Evolutionary conservation across 2,113 vertebrate species (phyloP).

Genomic region (Chinchilla lanigera): DNA sequence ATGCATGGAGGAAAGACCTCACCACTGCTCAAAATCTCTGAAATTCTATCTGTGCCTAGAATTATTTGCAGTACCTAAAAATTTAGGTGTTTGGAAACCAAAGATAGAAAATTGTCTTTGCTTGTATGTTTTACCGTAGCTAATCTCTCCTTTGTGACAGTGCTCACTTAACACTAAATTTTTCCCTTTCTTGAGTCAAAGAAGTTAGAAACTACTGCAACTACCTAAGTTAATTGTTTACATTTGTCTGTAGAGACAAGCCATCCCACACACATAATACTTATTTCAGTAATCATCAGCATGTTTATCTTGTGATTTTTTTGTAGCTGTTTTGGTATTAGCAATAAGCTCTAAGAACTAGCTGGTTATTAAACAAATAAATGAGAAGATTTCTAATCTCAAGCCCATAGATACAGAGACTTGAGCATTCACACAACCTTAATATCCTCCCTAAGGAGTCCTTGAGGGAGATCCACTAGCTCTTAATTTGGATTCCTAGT

Average conservation of each 20-base stretch:
- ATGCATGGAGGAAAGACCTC: neutral
- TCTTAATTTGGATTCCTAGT: constrained; percentile 34
- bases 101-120: constrained; percentile 31
- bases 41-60: neutral
- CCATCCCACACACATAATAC: neutral
- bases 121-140: constrained; percentile 16
- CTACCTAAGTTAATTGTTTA: constrained; percentile 52
- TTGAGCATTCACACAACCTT: constrained; percentile 58
- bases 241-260: constrained; percentile 29
- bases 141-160: neutral
- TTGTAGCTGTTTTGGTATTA: constrained; percentile 6
- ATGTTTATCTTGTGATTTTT: constrained; percentile 50
- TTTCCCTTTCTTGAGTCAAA: constrained; percentile 45
- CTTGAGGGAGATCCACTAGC: neutral
- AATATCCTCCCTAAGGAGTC: neutral
- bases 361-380: constrained; percentile 50
- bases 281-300: constrained; percentile 33
- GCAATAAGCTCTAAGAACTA: constrained; percentile 44
- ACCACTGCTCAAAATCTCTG: neutral
- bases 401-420: constrained; percentile 10
- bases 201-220: constrained; percentile 46
- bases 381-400: neutral
- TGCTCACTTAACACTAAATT: neutral
- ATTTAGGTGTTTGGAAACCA: constrained; percentile 3
- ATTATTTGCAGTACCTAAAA: constrained; percentile 6